Base-by-base conservation (phyloP, 2,888 invertebrate genomes). In the Nowickia ferox region DNA sequence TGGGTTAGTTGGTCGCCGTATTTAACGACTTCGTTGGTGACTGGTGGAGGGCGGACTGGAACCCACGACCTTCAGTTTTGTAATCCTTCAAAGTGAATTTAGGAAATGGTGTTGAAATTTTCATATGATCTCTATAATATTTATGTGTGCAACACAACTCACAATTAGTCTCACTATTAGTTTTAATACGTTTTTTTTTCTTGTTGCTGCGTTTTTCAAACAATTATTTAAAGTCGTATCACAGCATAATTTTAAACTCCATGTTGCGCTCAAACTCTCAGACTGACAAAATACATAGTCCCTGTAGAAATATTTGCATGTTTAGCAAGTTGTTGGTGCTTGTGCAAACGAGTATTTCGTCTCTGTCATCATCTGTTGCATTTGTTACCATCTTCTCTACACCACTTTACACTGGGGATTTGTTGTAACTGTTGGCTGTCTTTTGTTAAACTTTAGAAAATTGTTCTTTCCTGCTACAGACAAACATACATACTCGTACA, bases 271-370 rank as follows among this genome's bases (percentile, higher is more conserved):
- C 38, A 46, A 10, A 30, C 30, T 42, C 46, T 19, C 63, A 69
- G 72, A 65, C 69, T 38, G 59, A 48, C 46, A 80, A 71, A 71
- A 30, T 6, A 30, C 30, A 0, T 63, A 51, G 71, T 83, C 72
- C 77, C 78, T 75, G 61, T 55, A 78, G 71, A 55, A 51, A 55
- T 66, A 86, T 86, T 86, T 83, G 86, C 86, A 86, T 86, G 86
- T 76, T 75, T 53, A 66, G 55, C 65, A 40, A 48, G 53, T 68
- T 65, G 46, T 19, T 65, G 44, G 4, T 63, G 11, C 66, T 57
- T 57, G 11, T n/a, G 22, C 30, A 30, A 6, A 30, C 30, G 6
- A 30, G 30, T 42, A 42, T 48, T 57, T 13, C 30, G 57, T 68
- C 59, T 59, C 68, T 57, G 53, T 44, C 63, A 65, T 72, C 74